These are phyloP conservation scores for Rana temporaria DNA, from an alignment of 2,113 vertebrate genomes.

Conservation along the genomic window DNA sequence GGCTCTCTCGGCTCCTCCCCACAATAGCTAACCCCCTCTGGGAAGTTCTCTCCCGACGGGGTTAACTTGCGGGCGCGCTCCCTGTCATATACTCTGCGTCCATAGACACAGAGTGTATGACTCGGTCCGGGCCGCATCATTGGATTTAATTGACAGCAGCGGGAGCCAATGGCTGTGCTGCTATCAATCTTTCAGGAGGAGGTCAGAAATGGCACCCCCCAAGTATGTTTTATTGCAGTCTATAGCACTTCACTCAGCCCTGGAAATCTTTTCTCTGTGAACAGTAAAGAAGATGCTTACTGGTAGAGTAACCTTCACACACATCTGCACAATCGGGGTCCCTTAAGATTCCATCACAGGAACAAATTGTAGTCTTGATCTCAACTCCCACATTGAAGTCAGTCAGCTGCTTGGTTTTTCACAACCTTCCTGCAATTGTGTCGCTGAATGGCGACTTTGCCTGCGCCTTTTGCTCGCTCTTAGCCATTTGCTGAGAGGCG, in stretches of 20 bases:
- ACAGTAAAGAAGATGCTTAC: not conserved
- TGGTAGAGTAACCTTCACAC: conserved; percentile 15
- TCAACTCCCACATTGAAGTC: not conserved
- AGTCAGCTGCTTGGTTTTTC: not conserved
- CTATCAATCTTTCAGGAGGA: no score
- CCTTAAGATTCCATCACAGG: not conserved
- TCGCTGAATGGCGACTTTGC: not conserved
- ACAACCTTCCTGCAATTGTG: not conserved
- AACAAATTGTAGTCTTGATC: not conserved
- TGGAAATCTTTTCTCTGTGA: not conserved
- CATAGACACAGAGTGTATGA: no score
- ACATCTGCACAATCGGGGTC: not conserved
- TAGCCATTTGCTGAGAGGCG: not conserved
- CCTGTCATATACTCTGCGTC: no score
- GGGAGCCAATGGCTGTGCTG: no score
- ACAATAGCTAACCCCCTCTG: no score
- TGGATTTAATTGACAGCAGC: no score
- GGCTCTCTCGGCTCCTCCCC: no score
- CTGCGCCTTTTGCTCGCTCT: not conserved
- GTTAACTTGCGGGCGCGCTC: no score
- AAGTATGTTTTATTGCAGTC: not conserved
- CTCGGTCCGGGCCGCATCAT: no score
- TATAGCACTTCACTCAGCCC: not conserved
- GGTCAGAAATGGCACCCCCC: not conserved
- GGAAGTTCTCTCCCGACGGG: no score